Base-by-base conservation (phyloP, 2,113 vertebrate species). In the Butorides virescens region DNA sequence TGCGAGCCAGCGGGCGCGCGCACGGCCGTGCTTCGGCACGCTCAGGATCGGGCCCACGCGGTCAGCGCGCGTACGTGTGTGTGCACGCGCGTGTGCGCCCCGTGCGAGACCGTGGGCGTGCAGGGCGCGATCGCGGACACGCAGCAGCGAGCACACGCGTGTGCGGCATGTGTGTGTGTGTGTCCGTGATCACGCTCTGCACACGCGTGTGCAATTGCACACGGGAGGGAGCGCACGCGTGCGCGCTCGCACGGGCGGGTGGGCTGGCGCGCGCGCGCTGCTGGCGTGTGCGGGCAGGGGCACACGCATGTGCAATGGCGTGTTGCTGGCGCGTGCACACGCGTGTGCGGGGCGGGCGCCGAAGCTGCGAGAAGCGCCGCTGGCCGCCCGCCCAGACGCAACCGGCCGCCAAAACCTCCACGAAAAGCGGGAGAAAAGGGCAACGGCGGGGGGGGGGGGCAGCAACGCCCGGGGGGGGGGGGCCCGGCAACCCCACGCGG, bases 281-380 rank as follows among this genome's bases (percentile, higher is more conserved):
- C 50, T 53, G 76, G 77, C 46, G 15, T 27, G 70, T 44, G 71
- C 59, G 4, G 81, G 59, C 74, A 74, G n/a, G 46, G 70, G 83
- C 70, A 81, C 90, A 75, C 84, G 90, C 67, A 49, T 81, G 90
- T 87, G 90, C 76, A 39, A 19, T 55, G 63, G 49, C 9, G 22
- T 44, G 77, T 36, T 26, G 49, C 77, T 76, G 84, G 90, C 90
- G 70, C 70, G 83, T 83, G 91, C 91, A 88, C 91, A 92, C 85
- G 86, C 91, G 91, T 85, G 91, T 93, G 91, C 61, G 32, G 91
- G 86, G 86, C 52, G 79, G 91, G 79, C 86, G 91, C 91, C 91
- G 86, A 93, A 93, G 91, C 91, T 93, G 91, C 91, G 79, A 89
- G 91, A 89, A 89, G 91, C 78, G 90, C 62, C 34, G 78, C 78